Percentiles rank a stretch among this genome's conserved stretches.
These are phyloP conservation scores for Phytoseiulus persimilis DNA, from an alignment of 2,888 invertebrate species.

Conservation along the genomic window DNA sequence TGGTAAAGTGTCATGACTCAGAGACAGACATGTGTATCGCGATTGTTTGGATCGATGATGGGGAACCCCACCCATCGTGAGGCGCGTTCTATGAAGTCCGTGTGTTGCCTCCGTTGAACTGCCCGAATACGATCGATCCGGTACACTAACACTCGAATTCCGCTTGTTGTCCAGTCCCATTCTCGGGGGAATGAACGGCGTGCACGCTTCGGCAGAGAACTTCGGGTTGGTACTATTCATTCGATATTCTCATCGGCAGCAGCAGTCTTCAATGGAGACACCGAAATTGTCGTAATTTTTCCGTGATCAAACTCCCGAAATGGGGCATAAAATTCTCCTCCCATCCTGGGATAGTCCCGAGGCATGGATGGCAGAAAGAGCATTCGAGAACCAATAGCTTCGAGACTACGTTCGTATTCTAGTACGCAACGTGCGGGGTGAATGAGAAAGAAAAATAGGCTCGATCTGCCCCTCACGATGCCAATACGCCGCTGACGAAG, in stretches of 20 bases:
- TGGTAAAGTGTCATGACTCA: background rate
- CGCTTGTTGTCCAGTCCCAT: background rate
- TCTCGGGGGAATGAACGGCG: background rate
- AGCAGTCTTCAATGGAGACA: no score
- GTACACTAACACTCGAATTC: background rate
- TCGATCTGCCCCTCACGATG: background rate
- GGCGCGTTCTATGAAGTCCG: background rate
- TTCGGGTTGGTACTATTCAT: no score
- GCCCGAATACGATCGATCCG: background rate
- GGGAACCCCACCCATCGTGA: background rate
- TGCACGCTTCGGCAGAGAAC: background rate
- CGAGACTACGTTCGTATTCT: no score
- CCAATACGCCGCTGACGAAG: background rate
- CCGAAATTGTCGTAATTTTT: no score
- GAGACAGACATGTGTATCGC: background rate
- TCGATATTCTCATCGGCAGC: no score
- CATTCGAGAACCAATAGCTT: no score
- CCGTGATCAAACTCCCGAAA: no score
- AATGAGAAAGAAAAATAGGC: background rate
- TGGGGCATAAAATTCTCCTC: no score
- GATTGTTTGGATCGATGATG: background rate
- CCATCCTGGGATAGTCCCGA: no score
- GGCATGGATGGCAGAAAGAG: no score
- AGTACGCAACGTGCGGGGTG: no score
- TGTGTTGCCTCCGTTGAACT: background rate